Conservation (phyloP, 2,888 invertebrate genomes). For the Allolobophora icterica region DNA sequence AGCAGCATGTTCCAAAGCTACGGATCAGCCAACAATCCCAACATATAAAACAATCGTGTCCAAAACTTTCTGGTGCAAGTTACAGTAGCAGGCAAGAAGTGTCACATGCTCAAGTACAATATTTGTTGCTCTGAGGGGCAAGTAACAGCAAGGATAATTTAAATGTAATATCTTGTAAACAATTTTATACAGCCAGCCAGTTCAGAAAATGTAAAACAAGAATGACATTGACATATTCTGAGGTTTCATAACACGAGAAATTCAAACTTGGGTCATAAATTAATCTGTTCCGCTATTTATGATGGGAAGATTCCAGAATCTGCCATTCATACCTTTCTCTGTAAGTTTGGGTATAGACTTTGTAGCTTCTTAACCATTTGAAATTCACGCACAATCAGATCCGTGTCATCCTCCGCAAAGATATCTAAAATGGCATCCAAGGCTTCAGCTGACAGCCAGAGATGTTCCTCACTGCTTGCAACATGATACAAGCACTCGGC, state of each 20-base stretch:
- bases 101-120: neutral
- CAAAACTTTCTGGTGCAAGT: neutral
- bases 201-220: neutral
- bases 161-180: neutral
- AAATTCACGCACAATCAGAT: neutral
- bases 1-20: neutral
- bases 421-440: slow-evolving; percentile 20
- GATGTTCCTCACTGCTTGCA: neutral
- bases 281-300: neutral
- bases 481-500: slow-evolving; percentile 20
- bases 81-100: neutral
- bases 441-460: slow-evolving; percentile 15
- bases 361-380: neutral
- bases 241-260: neutral
- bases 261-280: neutral
- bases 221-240: neutral
- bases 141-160: neutral
- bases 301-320: neutral
- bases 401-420: slow-evolving; percentile 12
- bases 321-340: neutral
- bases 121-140: neutral
- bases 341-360: neutral
- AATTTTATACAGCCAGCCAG: no score
- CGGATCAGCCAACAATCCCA: neutral
- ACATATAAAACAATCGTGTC: neutral